A percentile compares a stretch with the other conserved stretches of the same genome.
Conservation (phyloP, 2,888 invertebrate species). For the Notodonta ziczac region DNA sequence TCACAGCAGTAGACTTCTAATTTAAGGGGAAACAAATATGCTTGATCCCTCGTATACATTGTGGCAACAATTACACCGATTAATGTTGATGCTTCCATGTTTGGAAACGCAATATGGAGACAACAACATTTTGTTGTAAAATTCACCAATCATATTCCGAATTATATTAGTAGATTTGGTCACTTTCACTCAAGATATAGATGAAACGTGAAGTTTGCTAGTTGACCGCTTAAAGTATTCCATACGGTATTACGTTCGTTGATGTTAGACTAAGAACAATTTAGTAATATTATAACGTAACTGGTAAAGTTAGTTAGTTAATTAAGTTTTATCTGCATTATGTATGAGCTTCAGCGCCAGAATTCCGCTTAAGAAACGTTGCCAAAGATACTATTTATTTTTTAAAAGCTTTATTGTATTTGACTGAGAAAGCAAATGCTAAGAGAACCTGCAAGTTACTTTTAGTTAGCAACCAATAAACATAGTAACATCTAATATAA, state of each 20-base stretch:
- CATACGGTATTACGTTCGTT: constrained; percentile 55
- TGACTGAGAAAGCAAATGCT: constrained; percentile 2
- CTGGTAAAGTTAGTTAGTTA: constrained; percentile 35
- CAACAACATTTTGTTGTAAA: neutral
- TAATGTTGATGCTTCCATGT: too few species aligned
- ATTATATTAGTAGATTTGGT: neutral
- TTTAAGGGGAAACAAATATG: neutral
- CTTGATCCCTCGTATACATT: too few species aligned
- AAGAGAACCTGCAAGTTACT: constrained; percentile 16
- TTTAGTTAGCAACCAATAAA: constrained; percentile 3
- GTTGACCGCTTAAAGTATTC: constrained; percentile 45
- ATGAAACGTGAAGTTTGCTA: constrained; percentile 22
- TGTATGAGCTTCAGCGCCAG: constrained; percentile 38
- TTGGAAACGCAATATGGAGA: too few species aligned
- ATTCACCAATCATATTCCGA: neutral
- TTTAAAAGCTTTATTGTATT: constrained; percentile 31
- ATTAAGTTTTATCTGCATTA: constrained; percentile 34
- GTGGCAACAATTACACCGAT: too few species aligned
- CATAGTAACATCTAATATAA: too few species aligned
- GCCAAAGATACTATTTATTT: constrained; percentile 51
- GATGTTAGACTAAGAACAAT: constrained; percentile 58
- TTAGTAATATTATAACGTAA: constrained; percentile 44
- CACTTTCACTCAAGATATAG: too few species aligned
- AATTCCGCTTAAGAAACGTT: constrained; percentile 45
- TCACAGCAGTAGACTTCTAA: constrained; percentile 3